Evolutionary conservation across 2,888 invertebrate species (phyloP), one percentile per base, ranked within the genome.

Genomic region (Crocallis elinguaria): DNA sequence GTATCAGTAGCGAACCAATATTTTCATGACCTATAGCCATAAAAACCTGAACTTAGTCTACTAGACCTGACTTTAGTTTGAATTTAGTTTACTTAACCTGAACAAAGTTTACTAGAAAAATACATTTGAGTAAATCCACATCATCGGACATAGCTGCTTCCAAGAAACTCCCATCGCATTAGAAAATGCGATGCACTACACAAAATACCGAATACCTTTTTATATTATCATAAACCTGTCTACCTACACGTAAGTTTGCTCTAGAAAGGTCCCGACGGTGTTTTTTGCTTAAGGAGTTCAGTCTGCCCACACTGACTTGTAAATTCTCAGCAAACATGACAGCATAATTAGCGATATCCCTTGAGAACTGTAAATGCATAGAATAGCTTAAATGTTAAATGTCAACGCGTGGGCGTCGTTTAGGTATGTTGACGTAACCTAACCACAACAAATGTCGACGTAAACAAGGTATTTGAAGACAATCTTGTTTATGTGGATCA

Each of bases 261-360:
- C 11, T 30, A 9, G 7, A 25, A 37, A 37, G 25, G 13, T 37
- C 37, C 12, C 8, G 11, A 8, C 9, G 14, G 5, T 19, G 21
- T 12, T 12, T 42, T 41, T 42, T 32, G 17, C 29, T 42, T 32
- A 30, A 39, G n/a, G 13, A 21, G 29, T 11, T 19, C 12, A 14
- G 9, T 12, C 43, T 30, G 21, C 75, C 76, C 68, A 73, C 74
- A 52, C 64, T 11, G 38, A 23, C 45, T 58, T 55, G 54, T 60
- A 57, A 63, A 42, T 66, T 57, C 62, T 60, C 63, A 49, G 64
- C 66, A 57, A 67, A 33, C 48, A 33, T 27, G 38, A 66, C 60
- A 67, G 51, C 4, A 65, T 64, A 74, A 73, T 71, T 70, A 66
- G 53, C 49, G 35, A 60, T 64, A 63, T 66, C 62, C 45, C 63